phyloP scores from a whole-genome alignment of 2,888 invertebrate species.

The Lycaena phlaeas region DNA sequence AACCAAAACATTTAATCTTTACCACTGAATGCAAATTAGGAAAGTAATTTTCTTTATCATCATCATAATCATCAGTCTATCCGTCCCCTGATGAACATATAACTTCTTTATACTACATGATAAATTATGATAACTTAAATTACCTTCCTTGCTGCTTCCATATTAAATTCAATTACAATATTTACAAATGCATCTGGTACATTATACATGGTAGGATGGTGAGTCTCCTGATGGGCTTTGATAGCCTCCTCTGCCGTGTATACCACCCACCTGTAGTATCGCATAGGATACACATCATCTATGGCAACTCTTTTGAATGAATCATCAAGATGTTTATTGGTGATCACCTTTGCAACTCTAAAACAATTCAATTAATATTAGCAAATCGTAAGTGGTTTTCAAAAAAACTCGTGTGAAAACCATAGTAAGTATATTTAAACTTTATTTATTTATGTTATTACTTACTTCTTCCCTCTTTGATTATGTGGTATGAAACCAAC shows the following conservation, averaged over 20 bases:
- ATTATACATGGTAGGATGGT: constrained; percentile 88
- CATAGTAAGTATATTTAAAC: too few relatives aligned
- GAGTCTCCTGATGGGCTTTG: constrained; percentile 82
- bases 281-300: constrained; percentile 73
- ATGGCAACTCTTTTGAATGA: constrained; percentile 51
- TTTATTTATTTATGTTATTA: too few relatives aligned
- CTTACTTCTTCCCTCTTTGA: constrained; percentile 64
- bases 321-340: constrained; percentile 75
- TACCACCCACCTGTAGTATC: constrained; percentile 72
- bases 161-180: constrained; percentile 84
- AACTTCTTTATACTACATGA: too few relatives aligned
- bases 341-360: constrained; percentile 42
- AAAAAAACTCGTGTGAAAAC: too few relatives aligned
- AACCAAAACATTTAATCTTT: too few relatives aligned
- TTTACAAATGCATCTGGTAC: constrained; percentile 79
- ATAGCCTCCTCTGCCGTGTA: constrained; percentile 85
- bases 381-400: too few relatives aligned
- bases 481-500: constrained; percentile 83
- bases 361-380: constrained; percentile 16
- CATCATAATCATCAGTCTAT: too few relatives aligned
- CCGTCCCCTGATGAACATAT: too few relatives aligned
- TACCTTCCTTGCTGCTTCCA: constrained; percentile 81
- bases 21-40: too few relatives aligned
- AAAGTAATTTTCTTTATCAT: too few relatives aligned
- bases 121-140: too few relatives aligned